Evolutionary conservation across 2,113 vertebrate species (phyloP).

Genomic region (Morone chrysops): DNA sequence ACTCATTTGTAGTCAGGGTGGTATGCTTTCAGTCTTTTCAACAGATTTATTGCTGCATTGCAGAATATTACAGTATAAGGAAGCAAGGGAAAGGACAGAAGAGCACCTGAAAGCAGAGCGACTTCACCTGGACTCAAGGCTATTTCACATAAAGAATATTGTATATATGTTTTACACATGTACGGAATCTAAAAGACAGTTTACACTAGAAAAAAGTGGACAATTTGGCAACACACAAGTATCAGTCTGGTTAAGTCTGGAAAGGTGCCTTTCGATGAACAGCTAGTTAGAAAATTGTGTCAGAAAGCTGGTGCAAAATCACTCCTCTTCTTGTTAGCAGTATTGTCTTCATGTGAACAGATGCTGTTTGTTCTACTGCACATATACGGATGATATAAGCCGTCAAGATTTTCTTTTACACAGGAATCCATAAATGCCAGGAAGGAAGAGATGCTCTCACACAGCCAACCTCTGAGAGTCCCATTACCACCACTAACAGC

Average conservation of each 20-base stretch:
- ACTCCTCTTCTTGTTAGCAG: background rate
- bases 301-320: background rate
- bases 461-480: constrained; percentile 14
- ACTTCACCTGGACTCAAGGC: constrained; percentile 5
- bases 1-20: constrained; percentile 38
- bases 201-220: background rate
- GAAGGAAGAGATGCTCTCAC: background rate
- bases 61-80: background rate
- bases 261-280: background rate
- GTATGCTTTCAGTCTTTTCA: background rate
- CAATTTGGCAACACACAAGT: background rate
- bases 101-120: constrained; percentile 1
- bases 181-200: background rate
- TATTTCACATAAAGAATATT: background rate
- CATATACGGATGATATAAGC: background rate
- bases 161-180: background rate
- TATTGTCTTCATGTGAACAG: background rate
- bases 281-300: background rate
- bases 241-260: background rate
- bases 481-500: constrained; percentile 24
- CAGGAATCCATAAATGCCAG: constrained; percentile 4
- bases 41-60: constrained; percentile 27
- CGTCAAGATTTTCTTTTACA: background rate
- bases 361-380: background rate
- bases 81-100: background rate